A percentile compares a stretch with the other conserved stretches of the same genome.
Evolutionary conservation across 2,797 vertebrate species (phyloP).

Genomic region (Hydrolagus colliei): DNA sequence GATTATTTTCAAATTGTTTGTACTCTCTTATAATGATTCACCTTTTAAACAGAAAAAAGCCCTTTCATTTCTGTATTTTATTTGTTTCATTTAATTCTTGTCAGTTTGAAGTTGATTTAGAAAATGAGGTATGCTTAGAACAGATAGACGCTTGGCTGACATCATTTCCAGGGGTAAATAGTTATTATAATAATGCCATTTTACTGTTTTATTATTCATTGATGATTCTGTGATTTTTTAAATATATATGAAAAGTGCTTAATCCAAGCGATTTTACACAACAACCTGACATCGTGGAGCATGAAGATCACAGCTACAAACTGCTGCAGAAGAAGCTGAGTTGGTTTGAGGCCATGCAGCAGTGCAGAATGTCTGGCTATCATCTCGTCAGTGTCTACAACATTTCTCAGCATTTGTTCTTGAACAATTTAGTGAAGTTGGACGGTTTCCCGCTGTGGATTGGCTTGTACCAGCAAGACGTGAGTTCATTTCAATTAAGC

Average conservation of each 20-base stretch:
- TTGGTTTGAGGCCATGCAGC: conserved; percentile 75
- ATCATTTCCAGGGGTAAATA: no score
- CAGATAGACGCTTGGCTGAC: no score
- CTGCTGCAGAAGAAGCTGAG: conserved; percentile 64
- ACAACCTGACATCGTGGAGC: conserved; percentile 46
- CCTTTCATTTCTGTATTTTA: no score
- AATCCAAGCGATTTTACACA: conserved; percentile 39
- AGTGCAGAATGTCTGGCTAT: conserved; percentile 60
- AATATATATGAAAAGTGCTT: conserved; percentile 59
- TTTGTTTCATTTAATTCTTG: no score
- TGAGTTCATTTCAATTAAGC: conserved; percentile 50
- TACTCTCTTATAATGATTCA: no score
- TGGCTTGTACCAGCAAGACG: conserved; percentile 80
- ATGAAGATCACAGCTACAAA: conserved; percentile 61
- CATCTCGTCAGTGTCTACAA: conserved; percentile 79
- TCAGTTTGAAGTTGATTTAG: no score
- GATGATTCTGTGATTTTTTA: neutral
- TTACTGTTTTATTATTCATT: no score
- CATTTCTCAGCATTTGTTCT: conserved; percentile 52
- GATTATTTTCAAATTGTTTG: no score
- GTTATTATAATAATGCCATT: no score
- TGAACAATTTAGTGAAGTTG: conserved; percentile 62
- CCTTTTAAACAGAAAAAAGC: no score
- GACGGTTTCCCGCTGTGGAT: conserved; percentile 88
- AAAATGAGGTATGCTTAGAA: no score